Conservation (phyloP, 2,113 vertebrate species). For the Candoia aspera region DNA sequence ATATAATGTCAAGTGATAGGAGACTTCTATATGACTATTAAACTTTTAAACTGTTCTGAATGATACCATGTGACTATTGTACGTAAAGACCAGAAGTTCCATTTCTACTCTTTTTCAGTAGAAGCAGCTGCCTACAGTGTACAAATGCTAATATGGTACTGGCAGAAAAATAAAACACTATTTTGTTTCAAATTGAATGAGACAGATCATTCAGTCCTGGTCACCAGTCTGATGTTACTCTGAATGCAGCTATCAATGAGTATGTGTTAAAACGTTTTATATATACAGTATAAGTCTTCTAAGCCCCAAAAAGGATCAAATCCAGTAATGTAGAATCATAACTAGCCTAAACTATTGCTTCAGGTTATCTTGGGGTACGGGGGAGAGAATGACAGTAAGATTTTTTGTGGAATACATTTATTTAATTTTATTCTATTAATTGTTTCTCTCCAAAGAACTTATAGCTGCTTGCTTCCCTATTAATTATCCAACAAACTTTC, state of each 20-base stretch:
- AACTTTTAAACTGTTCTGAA: not conserved
- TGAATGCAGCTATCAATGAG: not conserved
- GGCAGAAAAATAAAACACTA: not conserved
- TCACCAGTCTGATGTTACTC: not conserved
- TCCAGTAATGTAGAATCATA: not conserved
- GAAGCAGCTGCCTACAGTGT: not conserved
- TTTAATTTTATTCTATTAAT: not conserved
- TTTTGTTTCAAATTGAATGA: not conserved
- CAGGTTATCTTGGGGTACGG: not conserved
- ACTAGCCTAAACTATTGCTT: not conserved
- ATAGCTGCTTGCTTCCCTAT: not conserved
- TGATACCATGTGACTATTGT: not conserved
- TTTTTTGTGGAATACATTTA: not conserved
- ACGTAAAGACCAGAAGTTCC: not conserved
- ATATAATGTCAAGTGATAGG: not conserved
- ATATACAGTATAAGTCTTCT: not conserved
- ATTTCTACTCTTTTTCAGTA: not conserved
- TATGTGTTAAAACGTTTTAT: not conserved
- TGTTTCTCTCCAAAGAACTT: not conserved
- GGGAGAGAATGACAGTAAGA: not conserved
- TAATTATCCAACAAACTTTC: not conserved
- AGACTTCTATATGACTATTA: not conserved
- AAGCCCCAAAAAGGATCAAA: not conserved
- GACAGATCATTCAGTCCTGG: not conserved
- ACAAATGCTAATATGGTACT: not conserved